Evolutionary conservation across 1,140 invertebrate genomes (phyloP), one percentile per base, ranked within the genome.

Genomic region (Sitobion miscanthi): DNA sequence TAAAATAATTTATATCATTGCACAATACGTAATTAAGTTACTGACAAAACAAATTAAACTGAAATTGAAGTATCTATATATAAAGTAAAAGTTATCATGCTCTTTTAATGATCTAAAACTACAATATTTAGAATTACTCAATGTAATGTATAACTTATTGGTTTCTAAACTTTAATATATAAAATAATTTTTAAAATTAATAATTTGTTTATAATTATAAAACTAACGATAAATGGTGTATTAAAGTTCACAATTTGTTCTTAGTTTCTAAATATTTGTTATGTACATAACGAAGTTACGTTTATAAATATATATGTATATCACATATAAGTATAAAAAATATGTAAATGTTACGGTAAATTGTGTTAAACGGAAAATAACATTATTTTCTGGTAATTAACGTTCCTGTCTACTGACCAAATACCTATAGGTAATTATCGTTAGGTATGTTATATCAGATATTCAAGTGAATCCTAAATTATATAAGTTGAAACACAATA

Each of bases 241-340:
- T 9, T 21, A 35, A 88, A 87, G 49, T 88, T 88, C 6, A 88
- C 30, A 86, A 88, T 35, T 88, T 88, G 17, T 52, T 88, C 47
- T 52, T 88, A 52, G 86, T 54, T 38, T 49, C 87, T 54, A 54
- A 23, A 42, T 8, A 30, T 88, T 38, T 52, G 17, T 88, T 88
- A 35, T 88, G 87, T 88, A 88, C n/a, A 88, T 88, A 88, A 52
- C 20, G 57, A 6, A 23, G 47, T 88, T 88, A 88, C n/a, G 49
- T 88, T 88, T 88, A 88, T 54, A 88, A 88, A 47, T 89, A 88
- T 88, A 52, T 86, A 86, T 47, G 3, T 21, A 89, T 57, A 38
- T 54, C 54, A n/a, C 30, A 69, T 30, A 30, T n/a, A 69, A 69
- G 11, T 69, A n/a, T 30, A 69, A n/a, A 30, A 69, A 69, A 69